Percentiles rank a stretch among this genome's conserved stretches.
phyloP scores from a whole-genome alignment of 2,797 vertebrate species.

The Eidolon dupreanum region DNA sequence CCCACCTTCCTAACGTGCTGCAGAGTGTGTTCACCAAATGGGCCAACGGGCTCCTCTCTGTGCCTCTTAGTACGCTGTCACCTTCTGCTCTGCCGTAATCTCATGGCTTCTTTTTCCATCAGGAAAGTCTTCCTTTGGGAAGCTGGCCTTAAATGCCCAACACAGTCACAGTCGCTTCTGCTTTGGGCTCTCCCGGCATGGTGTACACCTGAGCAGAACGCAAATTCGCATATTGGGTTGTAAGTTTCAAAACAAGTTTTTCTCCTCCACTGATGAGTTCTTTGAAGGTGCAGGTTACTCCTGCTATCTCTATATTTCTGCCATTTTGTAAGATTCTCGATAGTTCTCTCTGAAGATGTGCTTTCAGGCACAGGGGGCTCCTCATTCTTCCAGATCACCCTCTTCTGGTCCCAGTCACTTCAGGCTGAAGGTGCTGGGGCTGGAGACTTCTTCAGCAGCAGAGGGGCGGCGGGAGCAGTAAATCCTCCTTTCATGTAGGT shows the following conservation, averaged over 20 bases:
- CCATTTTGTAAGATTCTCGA: neutral
- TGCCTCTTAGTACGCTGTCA: neutral
- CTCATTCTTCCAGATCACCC: neutral
- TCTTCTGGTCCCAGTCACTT: neutral
- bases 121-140: slow-evolving; percentile 17
- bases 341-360: neutral
- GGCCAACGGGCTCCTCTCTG: neutral
- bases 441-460: neutral
- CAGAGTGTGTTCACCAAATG: neutral
- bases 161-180: neutral
- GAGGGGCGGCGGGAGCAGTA: neutral
- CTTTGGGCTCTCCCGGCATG: neutral
- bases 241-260: neutral
- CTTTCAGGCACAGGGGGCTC: neutral
- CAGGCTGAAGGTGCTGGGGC: neutral
- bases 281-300: neutral
- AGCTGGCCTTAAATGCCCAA: neutral
- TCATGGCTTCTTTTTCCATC: neutral
- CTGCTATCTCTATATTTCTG: neutral
- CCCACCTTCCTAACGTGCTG: neutral
- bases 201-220: neutral
- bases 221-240: neutral
- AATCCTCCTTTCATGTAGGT: neutral
- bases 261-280: neutral
- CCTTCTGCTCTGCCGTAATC: neutral